These are phyloP conservation scores for Alosa alosa DNA, from an alignment of 2,113 vertebrate species.

Conservation along the genomic window DNA sequence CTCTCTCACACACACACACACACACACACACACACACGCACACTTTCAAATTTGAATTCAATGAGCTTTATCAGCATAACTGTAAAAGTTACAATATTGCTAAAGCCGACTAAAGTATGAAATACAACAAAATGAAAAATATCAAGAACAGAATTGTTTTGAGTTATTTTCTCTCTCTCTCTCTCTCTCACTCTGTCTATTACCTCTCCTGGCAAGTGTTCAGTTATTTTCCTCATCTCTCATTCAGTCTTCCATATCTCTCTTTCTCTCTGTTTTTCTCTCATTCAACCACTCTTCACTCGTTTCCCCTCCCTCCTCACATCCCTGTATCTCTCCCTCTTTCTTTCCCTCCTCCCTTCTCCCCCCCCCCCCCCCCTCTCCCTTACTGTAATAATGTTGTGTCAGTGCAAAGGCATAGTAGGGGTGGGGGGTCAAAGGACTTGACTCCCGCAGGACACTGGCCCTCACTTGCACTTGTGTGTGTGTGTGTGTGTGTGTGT, in stretches of 20 bases:
- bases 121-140: no score
- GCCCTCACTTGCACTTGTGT: slow-evolving; percentile 50
- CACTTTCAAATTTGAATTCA: no score
- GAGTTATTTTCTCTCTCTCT: not conserved
- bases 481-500: slow-evolving; percentile 38
- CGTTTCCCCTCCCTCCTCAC: not conserved
- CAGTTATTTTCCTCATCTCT: not conserved
- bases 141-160: no score
- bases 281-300: not conserved
- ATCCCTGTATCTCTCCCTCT: slow-evolving; percentile 19
- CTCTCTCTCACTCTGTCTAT: not conserved
- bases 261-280: slow-evolving; percentile 17
- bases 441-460: slow-evolving; percentile 48
- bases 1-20: no score
- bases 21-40: no score
- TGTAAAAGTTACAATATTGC: no score
- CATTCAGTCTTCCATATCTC: not conserved
- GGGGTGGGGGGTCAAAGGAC: not conserved
- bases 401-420: slow-evolving; percentile 35
- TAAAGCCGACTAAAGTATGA: no score
- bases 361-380: not conserved
- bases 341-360: not conserved
- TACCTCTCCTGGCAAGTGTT: not conserved
- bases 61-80: no score
- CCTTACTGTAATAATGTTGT: slow-evolving; percentile 32